Evolutionary conservation across 2,797 vertebrate species (phyloP).

Genomic region (Enteromius unitaeniatus): DNA sequence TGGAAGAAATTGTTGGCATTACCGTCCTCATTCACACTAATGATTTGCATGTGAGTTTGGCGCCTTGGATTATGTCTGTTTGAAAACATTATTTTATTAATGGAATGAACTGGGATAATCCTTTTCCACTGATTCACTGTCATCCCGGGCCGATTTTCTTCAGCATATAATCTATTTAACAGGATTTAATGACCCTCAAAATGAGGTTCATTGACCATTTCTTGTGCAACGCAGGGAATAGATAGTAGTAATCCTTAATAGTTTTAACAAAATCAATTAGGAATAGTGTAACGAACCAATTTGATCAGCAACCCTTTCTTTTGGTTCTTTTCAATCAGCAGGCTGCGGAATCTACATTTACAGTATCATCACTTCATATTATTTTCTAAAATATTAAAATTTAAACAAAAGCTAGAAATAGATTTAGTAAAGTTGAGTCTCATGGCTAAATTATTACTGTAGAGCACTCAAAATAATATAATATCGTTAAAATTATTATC

Average conservation of each 20-base stretch:
- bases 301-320: neutral
- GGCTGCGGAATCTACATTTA: neutral
- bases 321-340: neutral
- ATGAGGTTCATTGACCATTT: slow-evolving; percentile 28
- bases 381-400: neutral
- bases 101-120: slow-evolving; percentile 45
- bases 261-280: slow-evolving; percentile 11
- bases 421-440: neutral
- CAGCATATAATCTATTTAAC: slow-evolving; percentile 36
- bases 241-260: slow-evolving; percentile 23
- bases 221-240: neutral
- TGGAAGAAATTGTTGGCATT: slow-evolving; percentile 1
- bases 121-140: slow-evolving; percentile 37
- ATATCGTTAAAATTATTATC: too few relatives aligned
- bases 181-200: slow-evolving; percentile 36
- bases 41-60: slow-evolving; percentile 37
- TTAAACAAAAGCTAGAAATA: neutral
- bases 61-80: slow-evolving; percentile 36
- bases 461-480: too few relatives aligned
- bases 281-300: neutral
- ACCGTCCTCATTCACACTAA: slow-evolving; percentile 12
- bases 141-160: slow-evolving; percentile 20
- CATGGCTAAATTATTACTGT: neutral
- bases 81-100: slow-evolving; percentile 46
- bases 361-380: neutral